Percentiles rank a stretch among this genome's conserved stretches.
These are phyloP conservation scores for Neolamprologus toae DNA, from an alignment of 2,113 vertebrate species.

Conservation along the genomic window DNA sequence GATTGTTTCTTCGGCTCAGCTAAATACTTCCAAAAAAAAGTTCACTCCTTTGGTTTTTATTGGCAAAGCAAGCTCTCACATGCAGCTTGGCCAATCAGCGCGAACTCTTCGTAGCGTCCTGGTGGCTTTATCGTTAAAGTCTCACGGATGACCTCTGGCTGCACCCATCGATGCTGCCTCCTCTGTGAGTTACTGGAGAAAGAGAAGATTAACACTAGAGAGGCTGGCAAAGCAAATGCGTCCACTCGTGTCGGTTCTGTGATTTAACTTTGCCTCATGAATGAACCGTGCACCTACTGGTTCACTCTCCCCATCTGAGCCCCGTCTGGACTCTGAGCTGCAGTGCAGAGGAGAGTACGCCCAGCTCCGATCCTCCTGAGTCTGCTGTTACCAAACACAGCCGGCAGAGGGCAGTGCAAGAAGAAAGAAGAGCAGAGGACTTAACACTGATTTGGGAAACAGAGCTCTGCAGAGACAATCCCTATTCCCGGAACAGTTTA, in stretches of 20 bases:
- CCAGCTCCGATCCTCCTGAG: constrained; percentile 91
- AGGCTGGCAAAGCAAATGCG: neutral
- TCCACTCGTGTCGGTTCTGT: neutral
- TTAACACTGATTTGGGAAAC: neutral
- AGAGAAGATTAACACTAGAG: neutral
- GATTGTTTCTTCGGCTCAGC: neutral
- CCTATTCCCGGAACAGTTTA: neutral
- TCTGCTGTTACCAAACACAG: constrained; percentile 66
- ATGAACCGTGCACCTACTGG: constrained; percentile 77
- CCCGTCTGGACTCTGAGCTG: constrained; percentile 77
- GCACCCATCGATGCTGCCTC: neutral
- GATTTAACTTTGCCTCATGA: neutral
- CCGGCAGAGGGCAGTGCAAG: constrained; percentile 68
- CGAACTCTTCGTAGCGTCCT: neutral
- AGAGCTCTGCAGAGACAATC: neutral
- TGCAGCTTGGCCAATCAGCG: constrained; percentile 1
- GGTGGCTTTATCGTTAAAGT: neutral
- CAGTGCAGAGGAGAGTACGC: constrained; percentile 91
- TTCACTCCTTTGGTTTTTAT: neutral
- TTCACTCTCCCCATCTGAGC: constrained; percentile 86
- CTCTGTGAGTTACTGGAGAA: constrained; percentile 41
- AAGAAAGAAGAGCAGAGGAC: constrained; percentile 37
- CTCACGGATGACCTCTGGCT: neutral
- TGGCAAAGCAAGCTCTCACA: constrained; percentile 17
- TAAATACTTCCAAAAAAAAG: neutral